A percentile compares a stretch with the other conserved stretches of the same genome.
These are phyloP conservation scores for Macrostomum lignano DNA, from an alignment of 1,140 invertebrate species.

Conservation along the genomic window DNA sequence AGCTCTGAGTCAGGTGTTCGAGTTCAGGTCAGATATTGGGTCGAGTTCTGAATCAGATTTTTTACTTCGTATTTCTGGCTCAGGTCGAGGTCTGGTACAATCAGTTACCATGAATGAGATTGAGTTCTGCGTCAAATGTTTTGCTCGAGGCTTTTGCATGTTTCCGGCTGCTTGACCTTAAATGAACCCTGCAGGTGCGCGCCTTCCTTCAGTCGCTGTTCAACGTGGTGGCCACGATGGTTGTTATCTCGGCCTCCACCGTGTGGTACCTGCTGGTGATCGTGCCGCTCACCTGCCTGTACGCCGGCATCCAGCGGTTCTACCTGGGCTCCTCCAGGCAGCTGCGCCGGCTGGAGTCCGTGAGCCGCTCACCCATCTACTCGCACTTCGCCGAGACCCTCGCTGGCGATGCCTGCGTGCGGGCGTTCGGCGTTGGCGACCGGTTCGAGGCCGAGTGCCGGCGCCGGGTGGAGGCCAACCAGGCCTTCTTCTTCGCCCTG, in stretches of 20 bases:
- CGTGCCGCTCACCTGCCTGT: neutral
- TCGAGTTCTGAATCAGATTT: too few species aligned
- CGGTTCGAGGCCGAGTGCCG: constrained; percentile 22
- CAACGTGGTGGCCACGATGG: neutral
- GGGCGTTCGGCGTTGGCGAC: constrained; percentile 27
- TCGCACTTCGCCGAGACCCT: constrained; percentile 28
- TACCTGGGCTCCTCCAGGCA: constrained; percentile 27
- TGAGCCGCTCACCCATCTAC: constrained; percentile 25
- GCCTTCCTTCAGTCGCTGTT: neutral
- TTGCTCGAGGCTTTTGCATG: too few species aligned
- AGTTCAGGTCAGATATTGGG: too few species aligned
- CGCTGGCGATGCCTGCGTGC: constrained; percentile 26
- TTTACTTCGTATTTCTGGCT: too few species aligned
- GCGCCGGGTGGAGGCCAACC: neutral
- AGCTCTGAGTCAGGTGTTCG: too few species aligned
- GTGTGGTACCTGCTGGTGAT: neutral
- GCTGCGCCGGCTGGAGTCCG: constrained; percentile 22
- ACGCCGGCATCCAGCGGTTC: constrained; percentile 11
- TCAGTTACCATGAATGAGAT: too few species aligned
- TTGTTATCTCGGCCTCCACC: neutral
- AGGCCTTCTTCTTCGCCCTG: neutral
- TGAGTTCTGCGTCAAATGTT: too few species aligned
- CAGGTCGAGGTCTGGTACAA: too few species aligned
- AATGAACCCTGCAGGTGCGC: too few species aligned
- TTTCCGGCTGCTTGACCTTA: too few species aligned